Evolutionary conservation across 2,113 vertebrate genomes (phyloP), one percentile per base, ranked within the genome.

Genomic region (Antechinus flavipes): DNA sequence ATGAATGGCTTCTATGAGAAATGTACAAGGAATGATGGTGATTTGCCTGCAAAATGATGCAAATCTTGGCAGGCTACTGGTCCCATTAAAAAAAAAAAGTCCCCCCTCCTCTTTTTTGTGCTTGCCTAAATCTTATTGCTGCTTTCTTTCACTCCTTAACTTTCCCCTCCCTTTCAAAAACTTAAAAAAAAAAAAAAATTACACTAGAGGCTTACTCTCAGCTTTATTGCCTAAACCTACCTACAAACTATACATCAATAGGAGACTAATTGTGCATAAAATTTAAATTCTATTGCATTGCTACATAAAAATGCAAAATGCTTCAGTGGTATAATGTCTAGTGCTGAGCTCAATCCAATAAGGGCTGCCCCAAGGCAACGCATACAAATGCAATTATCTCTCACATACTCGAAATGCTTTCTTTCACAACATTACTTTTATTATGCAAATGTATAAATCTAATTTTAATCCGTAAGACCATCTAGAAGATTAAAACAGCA

Each of bases 381-480:
- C 42, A 47, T 96, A 96, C 97, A 97, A 98, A 98, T 97, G 98
- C 98, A 98, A 98, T 99, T 97, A 98, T 97, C 97, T 98, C 97
- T 96, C 96, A 92, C 92, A 95, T 92, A 95, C 97, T 96, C 94
- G 49, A 92, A 97, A 94, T 95, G 97, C 97, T 98, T 97, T 96
- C 97, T 98, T 98, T 98, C 97, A 98, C 95, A 98, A 98, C 98
- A 96, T 98, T 98, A 98, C 97, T 98, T 98, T 98, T 99, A 98
- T 98, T 98, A 99, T 98, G 98, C 98, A 99, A 98, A 99, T 98
- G 93, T 30, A 93, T 94, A 98, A 97, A 98, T 98, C 97, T 98
- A 97, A 98, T 98, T 98, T 98, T 98, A 99, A 99, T 98, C 97
- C 0, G 0, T 90, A 97, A 97, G 97, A 97, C 95, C 94, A 97